Evolutionary conservation across 2,797 vertebrate species (phyloP), one percentile per base, ranked within the genome.

Genomic region (Dermochelys coriacea): DNA sequence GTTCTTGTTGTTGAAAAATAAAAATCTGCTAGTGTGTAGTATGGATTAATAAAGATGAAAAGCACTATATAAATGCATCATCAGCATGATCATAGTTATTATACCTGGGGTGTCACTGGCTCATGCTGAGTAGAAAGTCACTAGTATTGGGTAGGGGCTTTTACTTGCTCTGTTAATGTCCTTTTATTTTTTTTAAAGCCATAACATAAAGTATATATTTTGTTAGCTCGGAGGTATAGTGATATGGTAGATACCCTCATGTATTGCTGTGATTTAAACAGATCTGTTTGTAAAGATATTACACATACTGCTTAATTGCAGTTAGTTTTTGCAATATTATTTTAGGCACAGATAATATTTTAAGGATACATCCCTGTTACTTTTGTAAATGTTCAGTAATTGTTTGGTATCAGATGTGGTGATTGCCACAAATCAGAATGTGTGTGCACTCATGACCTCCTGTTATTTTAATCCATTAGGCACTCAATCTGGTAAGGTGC

Each of bases 1-100:
- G 0, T 81, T 96, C 61, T 74, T 88, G 87, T 93, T 94, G 86
- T 0, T 2, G 2, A 55, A 51, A 89, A 96, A 47, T n/a, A 83
- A 78, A 91, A 9, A 49, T 50, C 11, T 95, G 93, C 92, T 92
- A 95, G 91, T 23, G 88, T 14, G 71, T 92, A 93, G 37, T 94
- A 11, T 91, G 87, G 93, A 95, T 96, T 94, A 97, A 94, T 91
- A 93, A 93, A 96, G 96, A 93, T 93, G 75, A 96, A 95, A 93
- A 88, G 88, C 81, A 86, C 91, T 95, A 89, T 77, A 64, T 87
- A 93, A 96, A 93, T 91, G 75, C 86, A 86, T 90, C 80, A 91
- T 90, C 31, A 91, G 89, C 12, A 1, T 34, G 88, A 79, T 80
- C 1, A 0, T 82, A 93, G 45, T 82, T 2, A 4, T 93, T 97